Conservation (phyloP, 2,888 invertebrate genomes). For the Acleris laterana region DNA sequence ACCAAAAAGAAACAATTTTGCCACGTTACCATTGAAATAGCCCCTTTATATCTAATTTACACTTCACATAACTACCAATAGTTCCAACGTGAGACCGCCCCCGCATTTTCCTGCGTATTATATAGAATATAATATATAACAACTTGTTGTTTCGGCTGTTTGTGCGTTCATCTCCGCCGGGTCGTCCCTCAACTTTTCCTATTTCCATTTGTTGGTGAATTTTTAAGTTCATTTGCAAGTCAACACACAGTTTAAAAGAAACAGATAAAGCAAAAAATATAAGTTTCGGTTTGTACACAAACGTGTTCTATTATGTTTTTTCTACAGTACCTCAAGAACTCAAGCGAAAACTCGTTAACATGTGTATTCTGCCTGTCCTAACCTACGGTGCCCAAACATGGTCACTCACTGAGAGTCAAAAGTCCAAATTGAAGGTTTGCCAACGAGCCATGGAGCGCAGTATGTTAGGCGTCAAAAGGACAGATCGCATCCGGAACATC, state of each 20-base stretch:
- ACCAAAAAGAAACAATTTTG: no score
- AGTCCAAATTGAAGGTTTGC: no score
- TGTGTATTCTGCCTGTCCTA: no score
- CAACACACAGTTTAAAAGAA: background rate
- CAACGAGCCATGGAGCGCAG: no score
- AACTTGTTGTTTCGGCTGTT: conserved; percentile 24
- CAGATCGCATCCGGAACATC: no score
- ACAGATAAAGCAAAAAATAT: background rate
- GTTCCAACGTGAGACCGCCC: conserved; percentile 2
- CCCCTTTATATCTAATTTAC: no score
- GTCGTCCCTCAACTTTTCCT: conserved; percentile 26
- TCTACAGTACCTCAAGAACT: no score
- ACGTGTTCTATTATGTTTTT: background rate
- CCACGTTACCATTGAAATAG: no score
- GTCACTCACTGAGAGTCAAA: no score
- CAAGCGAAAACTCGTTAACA: no score
- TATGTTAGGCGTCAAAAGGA: no score
- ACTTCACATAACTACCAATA: background rate
- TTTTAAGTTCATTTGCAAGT: conserved; percentile 36
- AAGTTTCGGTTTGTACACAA: background rate
- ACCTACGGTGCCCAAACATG: no score
- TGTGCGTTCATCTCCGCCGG: conserved; percentile 30
- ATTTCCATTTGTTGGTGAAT: conserved; percentile 35
- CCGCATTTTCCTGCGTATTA: conserved; percentile 14
- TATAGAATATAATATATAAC: background rate